Percentiles rank a stretch among this genome's conserved stretches.
These are phyloP conservation scores for Nebria salina DNA, from an alignment of 2,888 invertebrate species.

Conservation along the genomic window DNA sequence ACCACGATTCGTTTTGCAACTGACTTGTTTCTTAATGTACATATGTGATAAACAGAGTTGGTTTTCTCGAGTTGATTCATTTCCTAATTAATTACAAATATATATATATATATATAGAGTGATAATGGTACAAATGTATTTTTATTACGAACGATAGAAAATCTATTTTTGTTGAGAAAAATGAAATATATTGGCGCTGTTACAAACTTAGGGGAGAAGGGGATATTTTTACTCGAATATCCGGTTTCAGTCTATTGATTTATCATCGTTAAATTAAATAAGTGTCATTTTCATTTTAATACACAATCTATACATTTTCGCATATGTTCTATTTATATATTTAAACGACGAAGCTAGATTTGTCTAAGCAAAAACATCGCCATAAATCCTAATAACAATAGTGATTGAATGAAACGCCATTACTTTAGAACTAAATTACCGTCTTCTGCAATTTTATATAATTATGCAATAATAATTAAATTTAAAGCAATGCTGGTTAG, in stretches of 20 bases:
- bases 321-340: neutral
- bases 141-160: neutral
- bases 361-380: neutral
- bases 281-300: neutral
- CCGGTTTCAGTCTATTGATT: neutral
- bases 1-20: conserved; percentile 7
- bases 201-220: neutral
- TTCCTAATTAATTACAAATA: neutral
- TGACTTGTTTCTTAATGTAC: conserved; percentile 21
- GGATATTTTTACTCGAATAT: neutral
- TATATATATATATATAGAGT: conserved; percentile 15
- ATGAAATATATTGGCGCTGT: neutral
- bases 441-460: neutral
- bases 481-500: neutral
- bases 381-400: neutral
- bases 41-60: conserved; percentile 33
- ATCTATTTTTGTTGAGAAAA: conserved; percentile 5
- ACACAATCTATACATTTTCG: neutral
- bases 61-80: conserved; percentile 22
- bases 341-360: neutral
- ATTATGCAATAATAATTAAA: neutral
- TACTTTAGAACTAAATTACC: neutral
- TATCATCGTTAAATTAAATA: neutral
- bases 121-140: conserved; percentile 35
- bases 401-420: neutral